These are phyloP conservation scores for Schizopygopsis pylzovi DNA, from an alignment of 2,797 vertebrate species.

Conservation along the genomic window DNA sequence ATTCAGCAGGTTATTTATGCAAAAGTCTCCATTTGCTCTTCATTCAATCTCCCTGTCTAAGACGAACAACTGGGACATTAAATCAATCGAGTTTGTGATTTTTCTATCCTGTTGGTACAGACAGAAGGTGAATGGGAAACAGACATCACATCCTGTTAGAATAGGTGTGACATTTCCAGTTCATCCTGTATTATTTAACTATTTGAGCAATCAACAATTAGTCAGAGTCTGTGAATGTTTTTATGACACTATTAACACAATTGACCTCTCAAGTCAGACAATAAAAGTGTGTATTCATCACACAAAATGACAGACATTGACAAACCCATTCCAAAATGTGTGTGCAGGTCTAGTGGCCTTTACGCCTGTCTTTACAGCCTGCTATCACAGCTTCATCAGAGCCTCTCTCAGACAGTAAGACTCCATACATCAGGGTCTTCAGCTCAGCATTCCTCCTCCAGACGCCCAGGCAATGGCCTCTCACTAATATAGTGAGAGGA, in stretches of 20 bases:
- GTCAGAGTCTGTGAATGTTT: conserved; percentile 39
- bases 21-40: neutral
- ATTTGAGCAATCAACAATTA: conserved; percentile 46
- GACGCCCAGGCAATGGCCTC: conserved; percentile 64
- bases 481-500: conserved; percentile 63
- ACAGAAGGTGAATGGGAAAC: conserved; percentile 40
- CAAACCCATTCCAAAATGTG: conserved; percentile 40
- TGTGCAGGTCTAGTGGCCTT: conserved; percentile 11
- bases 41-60: neutral
- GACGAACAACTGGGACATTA: neutral
- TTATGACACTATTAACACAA: conserved; percentile 37
- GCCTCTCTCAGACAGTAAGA: conserved; percentile 36
- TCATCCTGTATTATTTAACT: conserved; percentile 27
- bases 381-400: conserved; percentile 24
- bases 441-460: conserved; percentile 68
- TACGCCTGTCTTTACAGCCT: conserved; percentile 44
- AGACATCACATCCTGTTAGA: conserved; percentile 29
- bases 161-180: conserved; percentile 27
- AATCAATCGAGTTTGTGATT: neutral
- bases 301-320: conserved; percentile 46
- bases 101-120: neutral
- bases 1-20: neutral
- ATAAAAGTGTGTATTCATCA: conserved; percentile 44
- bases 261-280: conserved; percentile 39
- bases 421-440: conserved; percentile 60